phyloP scores from a whole-genome alignment of 1,140 invertebrate genomes.

The Magallana gigas region DNA sequence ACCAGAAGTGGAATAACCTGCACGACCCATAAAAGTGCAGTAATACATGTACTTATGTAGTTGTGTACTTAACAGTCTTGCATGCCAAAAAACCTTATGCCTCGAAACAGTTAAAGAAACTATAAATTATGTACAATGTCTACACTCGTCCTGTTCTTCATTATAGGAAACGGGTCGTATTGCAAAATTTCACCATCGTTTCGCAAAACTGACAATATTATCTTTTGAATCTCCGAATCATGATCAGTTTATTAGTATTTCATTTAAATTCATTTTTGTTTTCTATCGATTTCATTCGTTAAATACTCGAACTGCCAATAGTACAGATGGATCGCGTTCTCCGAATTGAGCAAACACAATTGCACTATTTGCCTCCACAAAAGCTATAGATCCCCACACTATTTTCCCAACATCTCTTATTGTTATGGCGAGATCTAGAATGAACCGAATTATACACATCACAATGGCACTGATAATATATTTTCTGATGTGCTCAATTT shows the following conservation, averaged over 20 bases:
- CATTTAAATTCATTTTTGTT: background rate
- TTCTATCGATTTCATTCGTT: background rate
- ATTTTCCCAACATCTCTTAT: background rate
- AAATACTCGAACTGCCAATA: background rate
- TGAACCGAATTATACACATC: background rate
- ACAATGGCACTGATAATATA: background rate
- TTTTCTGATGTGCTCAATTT: background rate
- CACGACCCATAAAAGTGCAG: too few relatives aligned
- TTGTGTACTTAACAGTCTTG: too few relatives aligned
- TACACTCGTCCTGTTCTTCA: too few relatives aligned
- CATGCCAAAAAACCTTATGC: too few relatives aligned
- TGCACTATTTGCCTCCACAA: background rate
- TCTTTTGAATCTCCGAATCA: background rate
- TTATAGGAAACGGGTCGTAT: too few relatives aligned
- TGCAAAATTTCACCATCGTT: too few relatives aligned
- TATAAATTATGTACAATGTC: too few relatives aligned
- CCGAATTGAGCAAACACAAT: slow-evolving; percentile 16
- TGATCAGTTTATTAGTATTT: background rate
- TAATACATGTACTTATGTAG: too few relatives aligned
- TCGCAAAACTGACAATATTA: background rate
- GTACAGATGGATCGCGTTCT: background rate
- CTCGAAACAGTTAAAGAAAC: too few relatives aligned
- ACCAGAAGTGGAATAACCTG: too few relatives aligned
- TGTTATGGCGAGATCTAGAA: background rate
- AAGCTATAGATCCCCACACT: background rate